phyloP scores from a whole-genome alignment of 2,888 invertebrate genomes.

The Gymnoscelis rufifasciata region DNA sequence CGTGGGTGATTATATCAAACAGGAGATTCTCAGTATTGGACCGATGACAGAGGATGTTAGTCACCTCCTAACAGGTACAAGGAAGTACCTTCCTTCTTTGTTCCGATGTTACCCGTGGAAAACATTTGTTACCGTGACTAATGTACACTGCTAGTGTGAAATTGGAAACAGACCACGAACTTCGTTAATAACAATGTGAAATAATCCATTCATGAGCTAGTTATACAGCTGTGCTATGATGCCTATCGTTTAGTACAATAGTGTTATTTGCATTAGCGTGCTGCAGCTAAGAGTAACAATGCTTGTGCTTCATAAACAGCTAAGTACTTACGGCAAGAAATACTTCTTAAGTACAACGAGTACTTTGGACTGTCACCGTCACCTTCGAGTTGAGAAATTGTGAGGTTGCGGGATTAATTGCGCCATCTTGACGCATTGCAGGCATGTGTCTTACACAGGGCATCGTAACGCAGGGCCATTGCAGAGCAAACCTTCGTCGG shows the following conservation, averaged over 20 bases:
- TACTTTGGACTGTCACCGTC: too few relatives aligned
- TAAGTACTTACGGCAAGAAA: too few relatives aligned
- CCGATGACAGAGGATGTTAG: conserved; percentile 42
- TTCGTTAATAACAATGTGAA: conserved; percentile 41
- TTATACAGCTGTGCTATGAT: conserved; percentile 31
- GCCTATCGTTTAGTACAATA: conserved; percentile 33
- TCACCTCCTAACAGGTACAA: conserved; percentile 35
- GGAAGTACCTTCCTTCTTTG: conserved; percentile 33
- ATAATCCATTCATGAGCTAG: conserved; percentile 51
- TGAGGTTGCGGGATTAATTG: conserved; percentile 12
- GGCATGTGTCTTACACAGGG: conserved; percentile 9
- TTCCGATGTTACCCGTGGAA: conserved; percentile 20
- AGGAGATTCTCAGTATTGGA: conserved; percentile 39
- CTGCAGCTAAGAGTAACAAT: conserved; percentile 19
- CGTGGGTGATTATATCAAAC: conserved; percentile 36
- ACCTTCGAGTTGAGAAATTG: background rate
- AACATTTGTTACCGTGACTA: conserved; percentile 21
- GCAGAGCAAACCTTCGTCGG: conserved; percentile 31
- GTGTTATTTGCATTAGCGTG: conserved; percentile 34
- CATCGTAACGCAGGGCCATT: too few relatives aligned
- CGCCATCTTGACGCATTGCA: conserved; percentile 41
- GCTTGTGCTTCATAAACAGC: conserved; percentile 8
- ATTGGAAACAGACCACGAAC: conserved; percentile 11
- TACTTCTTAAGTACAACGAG: too few relatives aligned
- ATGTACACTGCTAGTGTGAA: conserved; percentile 15